A percentile compares a stretch with the other conserved stretches of the same genome.
These are phyloP conservation scores for Nebria salina DNA, from an alignment of 2,888 invertebrate species.

Conservation along the genomic window DNA sequence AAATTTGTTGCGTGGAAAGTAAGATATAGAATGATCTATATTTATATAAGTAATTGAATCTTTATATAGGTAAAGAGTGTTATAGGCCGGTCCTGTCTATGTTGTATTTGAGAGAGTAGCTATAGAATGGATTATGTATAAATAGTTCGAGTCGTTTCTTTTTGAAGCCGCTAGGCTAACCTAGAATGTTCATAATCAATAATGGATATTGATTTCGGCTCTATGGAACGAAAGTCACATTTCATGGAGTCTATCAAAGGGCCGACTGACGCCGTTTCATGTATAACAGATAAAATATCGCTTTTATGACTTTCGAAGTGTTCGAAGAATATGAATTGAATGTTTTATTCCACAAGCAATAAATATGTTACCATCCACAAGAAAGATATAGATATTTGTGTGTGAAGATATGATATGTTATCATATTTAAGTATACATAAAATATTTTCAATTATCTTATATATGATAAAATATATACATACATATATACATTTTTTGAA, in stretches of 20 bases:
- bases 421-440: not conserved
- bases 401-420: constrained; percentile 5
- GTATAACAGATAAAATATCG: constrained; percentile 36
- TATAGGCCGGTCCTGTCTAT: too few relatives aligned
- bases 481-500: too few relatives aligned
- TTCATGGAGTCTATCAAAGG: constrained; percentile 35
- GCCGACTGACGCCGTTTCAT: constrained; percentile 16
- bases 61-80: too few relatives aligned
- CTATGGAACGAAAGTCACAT: constrained; percentile 35
- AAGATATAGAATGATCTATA: too few relatives aligned
- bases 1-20: too few relatives aligned
- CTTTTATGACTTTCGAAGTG: constrained; percentile 26
- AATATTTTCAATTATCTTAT: not conserved
- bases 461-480: not conserved
- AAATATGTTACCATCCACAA: constrained; percentile 34
- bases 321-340: constrained; percentile 12
- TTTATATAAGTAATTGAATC: too few relatives aligned
- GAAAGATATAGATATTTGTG: constrained; percentile 4
- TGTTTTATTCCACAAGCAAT: constrained; percentile 12
- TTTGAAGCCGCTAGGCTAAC: not conserved
- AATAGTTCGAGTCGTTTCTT: not conserved
- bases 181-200: constrained; percentile 41
- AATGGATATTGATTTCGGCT: constrained; percentile 39
- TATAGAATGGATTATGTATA: not conserved
- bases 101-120: too few relatives aligned